These are phyloP conservation scores for Ceramica pisi DNA, from an alignment of 2,888 invertebrate species.

Conservation along the genomic window DNA sequence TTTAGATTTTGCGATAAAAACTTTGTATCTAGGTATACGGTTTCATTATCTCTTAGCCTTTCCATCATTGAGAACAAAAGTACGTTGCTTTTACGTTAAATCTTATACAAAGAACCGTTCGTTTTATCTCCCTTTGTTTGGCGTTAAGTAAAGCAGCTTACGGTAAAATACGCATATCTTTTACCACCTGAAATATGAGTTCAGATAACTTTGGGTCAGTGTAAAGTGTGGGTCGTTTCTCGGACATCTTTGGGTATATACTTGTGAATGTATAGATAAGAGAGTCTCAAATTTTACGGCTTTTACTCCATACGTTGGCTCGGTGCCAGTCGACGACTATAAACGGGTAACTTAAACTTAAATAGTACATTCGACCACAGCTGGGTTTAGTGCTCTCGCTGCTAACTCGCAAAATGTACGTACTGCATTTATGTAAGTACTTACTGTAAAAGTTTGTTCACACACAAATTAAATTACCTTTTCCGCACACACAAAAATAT, in stretches of 20 bases:
- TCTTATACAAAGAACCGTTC: slow-evolving; percentile 38
- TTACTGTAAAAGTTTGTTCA: slow-evolving; percentile 38
- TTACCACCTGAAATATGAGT: slow-evolving; percentile 52
- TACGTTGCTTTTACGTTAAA: slow-evolving; percentile 32
- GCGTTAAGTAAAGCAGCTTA: slow-evolving; percentile 39
- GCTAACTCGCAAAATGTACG: slow-evolving; percentile 52
- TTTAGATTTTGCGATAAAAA: slow-evolving; percentile 13
- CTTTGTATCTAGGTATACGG: not conserved
- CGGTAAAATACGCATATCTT: slow-evolving; percentile 44
- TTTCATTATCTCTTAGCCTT: slow-evolving; percentile 8
- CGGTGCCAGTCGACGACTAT: slow-evolving; percentile 64
- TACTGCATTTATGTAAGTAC: slow-evolving; percentile 25
- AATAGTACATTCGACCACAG: slow-evolving; percentile 63
- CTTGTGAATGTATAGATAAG: slow-evolving; percentile 56
- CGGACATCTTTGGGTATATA: slow-evolving; percentile 45
- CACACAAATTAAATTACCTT: slow-evolving; percentile 44
- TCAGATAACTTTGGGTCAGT: slow-evolving; percentile 58
- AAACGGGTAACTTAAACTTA: slow-evolving; percentile 69
- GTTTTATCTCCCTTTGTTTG: slow-evolving; percentile 55
- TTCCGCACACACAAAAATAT: not conserved
- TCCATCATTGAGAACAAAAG: slow-evolving; percentile 1
- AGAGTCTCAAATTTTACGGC: slow-evolving; percentile 61
- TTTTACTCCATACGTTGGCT: slow-evolving; percentile 66
- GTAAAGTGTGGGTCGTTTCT: slow-evolving; percentile 49
- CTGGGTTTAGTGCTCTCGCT: slow-evolving; percentile 54